Evolutionary conservation across 2,888 invertebrate species (phyloP).

Genomic region (Sinhomidia bicolor): DNA sequence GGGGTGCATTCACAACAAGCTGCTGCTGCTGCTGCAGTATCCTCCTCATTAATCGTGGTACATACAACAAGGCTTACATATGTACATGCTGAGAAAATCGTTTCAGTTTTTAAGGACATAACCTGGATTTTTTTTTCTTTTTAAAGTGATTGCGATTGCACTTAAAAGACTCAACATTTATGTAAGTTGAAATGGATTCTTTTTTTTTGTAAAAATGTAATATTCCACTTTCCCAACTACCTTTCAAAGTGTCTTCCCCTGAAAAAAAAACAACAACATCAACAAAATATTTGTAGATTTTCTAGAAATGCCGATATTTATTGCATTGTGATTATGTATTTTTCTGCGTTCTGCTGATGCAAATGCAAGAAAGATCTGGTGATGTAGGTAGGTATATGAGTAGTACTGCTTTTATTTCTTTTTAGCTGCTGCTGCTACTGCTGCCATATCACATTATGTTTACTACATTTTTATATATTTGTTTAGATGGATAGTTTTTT

Average conservation of each 20-base stretch:
- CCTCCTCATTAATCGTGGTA: conserved; percentile 15
- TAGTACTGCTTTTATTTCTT: too few species aligned
- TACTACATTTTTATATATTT: not conserved
- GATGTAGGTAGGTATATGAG: not conserved
- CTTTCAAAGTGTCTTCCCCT: not conserved
- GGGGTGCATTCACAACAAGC: conserved; percentile 65
- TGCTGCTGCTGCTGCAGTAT: conserved; percentile 24
- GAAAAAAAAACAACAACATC: conserved; percentile 13
- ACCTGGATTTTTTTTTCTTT: conserved; percentile 47
- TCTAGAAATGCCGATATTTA: conserved; percentile 1
- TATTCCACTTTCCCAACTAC: not conserved
- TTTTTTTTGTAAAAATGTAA: conserved; percentile 15
- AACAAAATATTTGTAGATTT: conserved; percentile 56
- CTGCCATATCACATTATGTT: too few species aligned
- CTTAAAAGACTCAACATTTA: conserved; percentile 50
- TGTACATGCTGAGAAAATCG: not conserved
- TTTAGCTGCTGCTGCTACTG: too few species aligned
- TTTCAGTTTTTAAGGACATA: not conserved
- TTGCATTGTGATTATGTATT: conserved; percentile 46
- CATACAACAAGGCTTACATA: not conserved
- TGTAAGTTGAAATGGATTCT: conserved; percentile 23
- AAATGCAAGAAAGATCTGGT: too few species aligned
- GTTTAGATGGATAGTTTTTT: not conserved
- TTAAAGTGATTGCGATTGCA: conserved; percentile 45
- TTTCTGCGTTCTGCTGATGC: conserved; percentile 30